phyloP scores from a whole-genome alignment of 2,888 invertebrate genomes.

The Acheta domesticus region DNA sequence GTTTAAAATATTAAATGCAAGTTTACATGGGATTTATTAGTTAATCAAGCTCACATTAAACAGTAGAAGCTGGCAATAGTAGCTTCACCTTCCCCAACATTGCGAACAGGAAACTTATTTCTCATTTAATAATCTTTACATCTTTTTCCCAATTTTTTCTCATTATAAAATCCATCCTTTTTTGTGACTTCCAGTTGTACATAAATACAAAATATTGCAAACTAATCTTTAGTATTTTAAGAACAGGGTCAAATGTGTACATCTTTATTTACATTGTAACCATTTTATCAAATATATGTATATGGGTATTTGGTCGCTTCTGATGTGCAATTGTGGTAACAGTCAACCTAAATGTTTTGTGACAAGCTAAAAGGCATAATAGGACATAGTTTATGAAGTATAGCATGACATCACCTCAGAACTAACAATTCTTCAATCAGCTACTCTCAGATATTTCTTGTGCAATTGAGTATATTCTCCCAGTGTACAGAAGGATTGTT shows the following conservation, averaged over 20 bases:
- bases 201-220: conserved; percentile 9
- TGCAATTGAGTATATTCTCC: too few species aligned
- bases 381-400: too few species aligned
- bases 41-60: not conserved
- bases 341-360: not conserved
- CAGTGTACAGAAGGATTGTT: too few species aligned
- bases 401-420: too few species aligned
- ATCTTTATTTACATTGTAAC: not conserved
- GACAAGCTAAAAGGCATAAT: too few species aligned
- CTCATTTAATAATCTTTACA: too few species aligned
- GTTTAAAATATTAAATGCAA: conserved; percentile 3
- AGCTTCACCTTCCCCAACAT: not conserved
- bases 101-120: too few species aligned
- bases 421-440: too few species aligned
- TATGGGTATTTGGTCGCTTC: not conserved
- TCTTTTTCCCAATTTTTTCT: not conserved
- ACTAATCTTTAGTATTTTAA: not conserved
- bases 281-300: not conserved
- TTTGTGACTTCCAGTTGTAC: not conserved
- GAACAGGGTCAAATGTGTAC: not conserved
- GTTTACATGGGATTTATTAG: not conserved
- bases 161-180: not conserved
- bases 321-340: not conserved
- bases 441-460: too few species aligned
- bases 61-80: not conserved